A percentile compares a stretch with the other conserved stretches of the same genome.
Evolutionary conservation across 2,113 vertebrate genomes (phyloP).

Genomic region (Mormoops blainvillei): DNA sequence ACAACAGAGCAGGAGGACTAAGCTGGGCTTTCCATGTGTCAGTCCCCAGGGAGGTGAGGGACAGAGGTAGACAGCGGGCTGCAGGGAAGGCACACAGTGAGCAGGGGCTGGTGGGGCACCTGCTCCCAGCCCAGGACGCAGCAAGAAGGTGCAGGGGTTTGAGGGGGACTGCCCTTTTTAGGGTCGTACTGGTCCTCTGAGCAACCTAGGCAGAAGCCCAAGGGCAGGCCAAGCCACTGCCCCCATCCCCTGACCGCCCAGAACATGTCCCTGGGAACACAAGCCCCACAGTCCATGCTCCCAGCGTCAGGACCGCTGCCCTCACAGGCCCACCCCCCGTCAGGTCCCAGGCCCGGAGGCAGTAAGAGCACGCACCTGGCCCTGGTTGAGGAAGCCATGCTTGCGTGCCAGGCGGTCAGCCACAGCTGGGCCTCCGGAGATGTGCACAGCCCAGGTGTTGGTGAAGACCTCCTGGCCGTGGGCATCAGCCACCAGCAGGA

Average conservation of each 20-base stretch:
- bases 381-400: conserved; percentile 92
- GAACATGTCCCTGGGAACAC: neutral
- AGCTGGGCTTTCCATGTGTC: conserved; percentile 41
- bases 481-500: conserved; percentile 77
- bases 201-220: neutral
- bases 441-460: conserved; percentile 93
- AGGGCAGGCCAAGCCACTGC: neutral
- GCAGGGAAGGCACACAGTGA: neutral
- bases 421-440: conserved; percentile 84
- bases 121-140: neutral
- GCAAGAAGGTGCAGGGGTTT: neutral
- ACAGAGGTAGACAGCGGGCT: neutral
- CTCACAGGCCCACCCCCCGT: fast-evolving
- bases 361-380: conserved; percentile 46
- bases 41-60: neutral
- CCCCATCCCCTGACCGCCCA: neutral
- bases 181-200: neutral
- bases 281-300: neutral
- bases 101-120: neutral
- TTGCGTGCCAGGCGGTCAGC: conserved; percentile 88
- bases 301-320: fast-evolving
- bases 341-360: too few relatives aligned
- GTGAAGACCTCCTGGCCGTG: conserved; percentile 86
- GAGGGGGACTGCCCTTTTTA: neutral
- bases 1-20: conserved; percentile 41